Base-by-base conservation (phyloP, 2,797 vertebrate genomes). In the Leptoclinus maculatus region DNA sequence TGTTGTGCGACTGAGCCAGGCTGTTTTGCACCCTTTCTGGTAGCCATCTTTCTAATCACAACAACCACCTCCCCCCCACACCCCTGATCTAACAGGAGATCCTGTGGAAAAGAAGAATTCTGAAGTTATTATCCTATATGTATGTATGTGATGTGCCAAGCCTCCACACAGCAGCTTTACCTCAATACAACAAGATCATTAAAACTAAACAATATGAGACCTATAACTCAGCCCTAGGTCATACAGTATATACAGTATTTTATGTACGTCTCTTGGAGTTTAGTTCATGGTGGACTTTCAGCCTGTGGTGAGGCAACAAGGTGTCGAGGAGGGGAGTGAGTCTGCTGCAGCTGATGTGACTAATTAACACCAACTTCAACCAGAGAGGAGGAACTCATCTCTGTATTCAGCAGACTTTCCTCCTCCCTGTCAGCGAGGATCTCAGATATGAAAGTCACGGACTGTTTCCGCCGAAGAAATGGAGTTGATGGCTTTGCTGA, bases 71-170 rank as follows among this genome's bases (percentile, higher is more conserved):
- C 29, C 6, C 32, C 32, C 77, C 80, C 79, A 71, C 17, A 41
- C 29, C 29, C 29, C 29, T 5, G 29, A 41, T 39, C 73, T 10
- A 56, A 68, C 32, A 68, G 71, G 38, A 68, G 29, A 60, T 41
- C 74, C 76, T 74, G 67, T 66, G 51, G 36, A 79, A 57, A 75
- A 49, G 8, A 79, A 76, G 19, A 59, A 56, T 49, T 58, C 16
- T 53, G 23, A 75, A 67, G 53, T 68, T 75, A 60, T 53, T 76
- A 43, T 69, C 54, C 38, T 51, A 76, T 78, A 68, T 70, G 80
- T 81, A 67, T 69, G 47, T 29, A 29, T 56, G 78, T 78, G 70
- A 82, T 58, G 80, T 85, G 78, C 71, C 74, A 84, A 82, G 71
- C 58, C 63, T 81, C 38, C 13, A 45, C 41, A 32, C 62, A 68